Base-by-base conservation (phyloP, 2,888 invertebrate genomes). In the Eurytoma adleriae region DNA sequence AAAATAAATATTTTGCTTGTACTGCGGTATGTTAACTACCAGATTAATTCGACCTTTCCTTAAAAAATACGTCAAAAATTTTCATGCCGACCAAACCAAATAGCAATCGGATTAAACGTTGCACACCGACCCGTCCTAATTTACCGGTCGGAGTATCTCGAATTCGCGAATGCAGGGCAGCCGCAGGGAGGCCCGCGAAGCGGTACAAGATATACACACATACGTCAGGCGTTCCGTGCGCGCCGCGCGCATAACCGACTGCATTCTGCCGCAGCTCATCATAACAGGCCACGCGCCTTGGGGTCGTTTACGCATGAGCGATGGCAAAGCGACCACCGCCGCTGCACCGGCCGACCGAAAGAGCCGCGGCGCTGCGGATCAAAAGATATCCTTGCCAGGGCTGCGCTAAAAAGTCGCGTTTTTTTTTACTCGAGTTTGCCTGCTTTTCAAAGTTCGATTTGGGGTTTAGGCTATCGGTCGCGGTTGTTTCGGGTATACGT, bases 241-340 rank as follows among this genome's bases (percentile, higher is more conserved):
- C 62, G 18, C 18, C 54, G 4, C 4, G n/a, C 30, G 27, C 13
- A 48, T 48, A 64, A n/a, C 56, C 56, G 30, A 27, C 30, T 56
- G 69, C 56, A 64, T 64, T 64, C 64, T 18, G 50, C 69, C 69
- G 18, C 56, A n/a, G 14, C n/a, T 56, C 69, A 56, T 69, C 69
- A 69, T 69, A 69, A 69, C 56, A 69, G 56, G 30, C 69, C 69
- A 40, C 59, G 61, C 54, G 68, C 27, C 71, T 71, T 68, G 68
- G 64, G 64, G 64, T 64, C 71, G 71, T 61, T 71, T 61, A 40
- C 68, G 74, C 74, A 74, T 74, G 74, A 66, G 56, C 74, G 56
- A 61, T 61, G 66, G 20, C 56, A 74, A 64, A 66, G 66, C 66
- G 20, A 64, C 59, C 62, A 66, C 71, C 71, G 27, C 10, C 18